Conservation (phyloP, 2,888 invertebrate genomes). For the Scaeva pyrastri region DNA sequence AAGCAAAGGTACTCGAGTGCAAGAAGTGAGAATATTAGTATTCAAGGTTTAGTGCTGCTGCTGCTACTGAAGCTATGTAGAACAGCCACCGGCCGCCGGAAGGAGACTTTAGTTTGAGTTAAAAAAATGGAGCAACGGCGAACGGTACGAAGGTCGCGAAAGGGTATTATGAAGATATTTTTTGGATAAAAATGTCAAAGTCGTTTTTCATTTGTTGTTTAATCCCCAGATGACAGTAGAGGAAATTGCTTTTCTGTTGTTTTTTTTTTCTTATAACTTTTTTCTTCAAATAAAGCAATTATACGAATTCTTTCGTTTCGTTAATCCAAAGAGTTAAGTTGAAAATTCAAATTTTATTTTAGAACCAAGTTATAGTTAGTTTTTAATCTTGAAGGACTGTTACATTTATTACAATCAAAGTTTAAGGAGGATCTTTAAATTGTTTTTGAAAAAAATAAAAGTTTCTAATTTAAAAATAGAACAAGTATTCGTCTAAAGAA, state of each 20-base stretch:
- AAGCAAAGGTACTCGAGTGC: constrained; percentile 11
- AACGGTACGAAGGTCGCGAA: not conserved
- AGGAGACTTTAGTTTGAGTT: constrained; percentile 11
- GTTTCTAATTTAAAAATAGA: no score
- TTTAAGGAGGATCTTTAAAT: no score
- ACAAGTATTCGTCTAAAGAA: no score
- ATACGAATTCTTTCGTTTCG: not conserved
- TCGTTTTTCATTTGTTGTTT: constrained; percentile 52
- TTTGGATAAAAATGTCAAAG: constrained; percentile 19
- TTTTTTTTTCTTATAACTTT: not conserved
- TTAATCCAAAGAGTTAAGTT: no score
- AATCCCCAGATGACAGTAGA: constrained; percentile 53
- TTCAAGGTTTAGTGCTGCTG: constrained; percentile 42
- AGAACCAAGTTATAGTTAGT: no score
- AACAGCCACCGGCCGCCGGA: not conserved
- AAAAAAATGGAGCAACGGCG: not conserved
- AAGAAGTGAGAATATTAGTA: constrained; percentile 52
- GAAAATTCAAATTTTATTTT: no score
- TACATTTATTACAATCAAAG: no score
- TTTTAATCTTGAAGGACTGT: no score
- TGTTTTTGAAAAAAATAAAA: no score
- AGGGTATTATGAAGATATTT: constrained; percentile 22
- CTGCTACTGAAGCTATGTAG: no score
- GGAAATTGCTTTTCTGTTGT: constrained; percentile 52
- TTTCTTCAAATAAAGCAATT: constrained; percentile 12